Conservation (phyloP, 2,888 invertebrate genomes). For the Timandra comae region DNA sequence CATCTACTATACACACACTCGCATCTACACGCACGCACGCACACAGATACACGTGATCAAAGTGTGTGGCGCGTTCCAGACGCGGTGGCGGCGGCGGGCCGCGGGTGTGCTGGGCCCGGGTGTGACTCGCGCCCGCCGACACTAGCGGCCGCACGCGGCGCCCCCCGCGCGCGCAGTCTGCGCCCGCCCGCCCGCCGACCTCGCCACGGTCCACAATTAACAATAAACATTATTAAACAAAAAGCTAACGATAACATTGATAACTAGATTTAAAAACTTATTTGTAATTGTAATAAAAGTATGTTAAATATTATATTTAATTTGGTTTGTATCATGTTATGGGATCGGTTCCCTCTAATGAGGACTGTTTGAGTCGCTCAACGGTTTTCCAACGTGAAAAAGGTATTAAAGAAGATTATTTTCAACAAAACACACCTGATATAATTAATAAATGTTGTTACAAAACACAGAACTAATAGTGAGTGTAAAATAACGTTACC, state of each 20-base stretch:
- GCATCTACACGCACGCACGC: too few relatives aligned
- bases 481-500: too few relatives aligned
- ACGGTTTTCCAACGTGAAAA: not conserved
- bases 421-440: too few relatives aligned
- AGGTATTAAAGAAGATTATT: too few relatives aligned
- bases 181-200: too few relatives aligned
- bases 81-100: not conserved
- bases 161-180: not conserved
- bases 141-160: not conserved
- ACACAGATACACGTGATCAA: too few relatives aligned
- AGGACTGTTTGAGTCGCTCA: conserved; percentile 12
- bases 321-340: conserved; percentile 36
- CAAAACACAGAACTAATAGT: too few relatives aligned
- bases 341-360: conserved; percentile 21
- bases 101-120: not conserved
- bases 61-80: not conserved
- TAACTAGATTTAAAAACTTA: conserved; percentile 54
- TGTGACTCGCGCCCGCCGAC: too few relatives aligned
- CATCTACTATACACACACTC: not conserved
- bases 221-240: conserved; percentile 34
- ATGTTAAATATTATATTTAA: conserved; percentile 36
- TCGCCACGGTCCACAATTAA: conserved; percentile 29
- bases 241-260: conserved; percentile 48
- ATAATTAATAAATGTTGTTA: too few relatives aligned
- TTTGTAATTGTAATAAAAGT: conserved; percentile 60